These are phyloP conservation scores for Nansenia antarctica DNA, from an alignment of 2,113 vertebrate genomes.

Conservation along the genomic window DNA sequence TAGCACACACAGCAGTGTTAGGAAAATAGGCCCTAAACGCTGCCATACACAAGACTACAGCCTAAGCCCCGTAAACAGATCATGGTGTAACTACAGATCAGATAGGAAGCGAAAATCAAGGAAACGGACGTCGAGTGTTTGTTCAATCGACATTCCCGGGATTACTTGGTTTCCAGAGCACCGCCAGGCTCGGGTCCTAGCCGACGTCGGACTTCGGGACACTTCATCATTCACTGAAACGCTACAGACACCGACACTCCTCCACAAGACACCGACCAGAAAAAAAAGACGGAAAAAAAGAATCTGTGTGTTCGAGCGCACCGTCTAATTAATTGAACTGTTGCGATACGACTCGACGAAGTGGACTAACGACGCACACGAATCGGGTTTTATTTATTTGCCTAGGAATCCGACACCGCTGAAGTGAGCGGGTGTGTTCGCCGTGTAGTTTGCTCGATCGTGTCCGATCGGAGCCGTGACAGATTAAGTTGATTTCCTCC, in stretches of 20 bases:
- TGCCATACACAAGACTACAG: slow-evolving; percentile 11
- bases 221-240: slow-evolving; percentile 61
- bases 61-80: slow-evolving; percentile 41
- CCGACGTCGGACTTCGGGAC: slow-evolving; percentile 62
- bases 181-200: slow-evolving; percentile 60
- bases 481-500: slow-evolving; percentile 38
- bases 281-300: slow-evolving; percentile 43
- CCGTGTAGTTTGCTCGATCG: slow-evolving; percentile 53
- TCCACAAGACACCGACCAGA: too few relatives aligned
- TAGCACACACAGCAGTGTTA: slow-evolving; percentile 17
- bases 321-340: slow-evolving; percentile 63
- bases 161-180: slow-evolving; percentile 59
- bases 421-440: slow-evolving; percentile 27
- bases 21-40: slow-evolving; percentile 28
- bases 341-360: slow-evolving; percentile 63
- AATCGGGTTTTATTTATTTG: slow-evolving; percentile 58
- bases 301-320: slow-evolving; percentile 36
- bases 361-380: slow-evolving; percentile 25
- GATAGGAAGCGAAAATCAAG: slow-evolving; percentile 55
- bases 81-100: slow-evolving; percentile 15
- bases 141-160: slow-evolving; percentile 58
- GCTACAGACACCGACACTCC: slow-evolving; percentile 48
- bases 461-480: slow-evolving; percentile 62
- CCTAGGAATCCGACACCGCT: slow-evolving; percentile 57
- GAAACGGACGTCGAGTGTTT: slow-evolving; percentile 52